A percentile compares a stretch with the other conserved stretches of the same genome.
Evolutionary conservation across 2,797 vertebrate genomes (phyloP).

Genomic region (Astyanax mexicanus): DNA sequence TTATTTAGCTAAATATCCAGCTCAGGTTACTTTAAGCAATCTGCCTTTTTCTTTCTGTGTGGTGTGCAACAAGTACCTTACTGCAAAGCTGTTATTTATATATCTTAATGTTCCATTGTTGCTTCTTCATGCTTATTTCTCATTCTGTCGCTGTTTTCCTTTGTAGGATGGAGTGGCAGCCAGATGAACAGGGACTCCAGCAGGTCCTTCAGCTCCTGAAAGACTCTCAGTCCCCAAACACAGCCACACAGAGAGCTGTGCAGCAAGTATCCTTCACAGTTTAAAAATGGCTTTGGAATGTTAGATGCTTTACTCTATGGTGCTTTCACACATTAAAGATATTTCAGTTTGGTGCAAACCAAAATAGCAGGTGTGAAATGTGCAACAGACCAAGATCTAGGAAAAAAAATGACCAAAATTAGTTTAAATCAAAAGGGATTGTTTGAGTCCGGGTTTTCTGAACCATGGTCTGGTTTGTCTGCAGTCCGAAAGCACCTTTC

Average conservation of each 20-base stretch:
- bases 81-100: neutral
- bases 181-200: slow-evolving; percentile 94
- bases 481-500: no score
- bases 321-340: no score
- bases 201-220: slow-evolving; percentile 95
- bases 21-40: neutral
- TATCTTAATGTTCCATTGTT: neutral
- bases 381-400: no score
- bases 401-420: no score
- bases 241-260: slow-evolving; percentile 91
- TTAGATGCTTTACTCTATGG: no score
- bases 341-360: no score
- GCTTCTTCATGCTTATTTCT: neutral
- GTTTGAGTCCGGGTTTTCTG: no score
- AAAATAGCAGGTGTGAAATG: no score
- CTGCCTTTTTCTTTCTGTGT: neutral
- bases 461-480: no score
- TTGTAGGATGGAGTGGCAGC: slow-evolving; percentile 93
- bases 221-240: slow-evolving; percentile 95
- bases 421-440: no score
- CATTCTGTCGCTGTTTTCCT: slow-evolving; percentile 2
- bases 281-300: neutral
- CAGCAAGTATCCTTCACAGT: slow-evolving; percentile 89
- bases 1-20: neutral
- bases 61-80: neutral